These are phyloP conservation scores for Epiperipatus broadwayi DNA, from an alignment of 2,888 invertebrate species.

Conservation along the genomic window DNA sequence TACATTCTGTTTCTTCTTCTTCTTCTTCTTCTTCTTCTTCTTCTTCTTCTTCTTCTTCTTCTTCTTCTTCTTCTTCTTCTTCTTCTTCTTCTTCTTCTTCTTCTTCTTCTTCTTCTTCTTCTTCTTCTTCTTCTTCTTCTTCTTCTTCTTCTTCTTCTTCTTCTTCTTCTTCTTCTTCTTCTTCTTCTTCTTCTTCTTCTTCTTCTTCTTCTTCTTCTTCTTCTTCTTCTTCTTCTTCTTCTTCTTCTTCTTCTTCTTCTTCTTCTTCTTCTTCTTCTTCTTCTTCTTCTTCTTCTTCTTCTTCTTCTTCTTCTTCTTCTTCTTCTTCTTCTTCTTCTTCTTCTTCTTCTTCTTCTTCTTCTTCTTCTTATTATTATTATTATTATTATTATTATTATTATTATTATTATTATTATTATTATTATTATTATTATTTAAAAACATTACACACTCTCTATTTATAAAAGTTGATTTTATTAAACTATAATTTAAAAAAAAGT, in stretches of 20 bases:
- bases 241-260: background rate
- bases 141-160: constrained; percentile 10
- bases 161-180: constrained; percentile 5
- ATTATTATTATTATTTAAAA: background rate
- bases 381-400: background rate
- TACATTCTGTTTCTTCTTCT: no score
- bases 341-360: background rate
- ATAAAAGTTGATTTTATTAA: no score
- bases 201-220: constrained; percentile 12
- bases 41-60: no score
- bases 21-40: no score
- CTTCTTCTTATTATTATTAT: no score
- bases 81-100: no score
- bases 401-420: background rate
- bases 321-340: background rate
- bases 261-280: background rate
- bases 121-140: constrained; percentile 11
- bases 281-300: background rate
- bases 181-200: constrained; percentile 12
- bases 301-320: background rate
- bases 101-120: no score
- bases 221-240: constrained; percentile 11
- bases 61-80: no score
- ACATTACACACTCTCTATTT: no score
- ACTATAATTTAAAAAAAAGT: no score